A percentile compares a stretch with the other conserved stretches of the same genome.
Evolutionary conservation across 1,140 invertebrate species (phyloP).

Genomic region (Drosophila prosaltans): DNA sequence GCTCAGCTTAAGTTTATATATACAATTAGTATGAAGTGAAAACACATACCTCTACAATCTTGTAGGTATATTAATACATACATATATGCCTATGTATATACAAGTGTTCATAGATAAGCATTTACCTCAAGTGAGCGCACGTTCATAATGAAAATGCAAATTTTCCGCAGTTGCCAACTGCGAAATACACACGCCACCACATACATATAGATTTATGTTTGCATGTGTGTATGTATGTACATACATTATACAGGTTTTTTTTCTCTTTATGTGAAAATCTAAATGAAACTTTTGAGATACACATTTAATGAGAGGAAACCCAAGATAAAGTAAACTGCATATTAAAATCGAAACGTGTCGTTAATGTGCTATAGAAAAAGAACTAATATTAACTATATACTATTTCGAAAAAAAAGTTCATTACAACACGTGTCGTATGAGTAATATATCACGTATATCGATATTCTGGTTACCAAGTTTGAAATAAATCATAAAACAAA

Average conservation of each 20-base stretch:
- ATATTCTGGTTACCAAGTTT: neutral
- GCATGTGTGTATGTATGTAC: neutral
- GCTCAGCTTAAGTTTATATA: neutral
- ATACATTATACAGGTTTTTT: neutral
- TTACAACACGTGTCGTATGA: neutral
- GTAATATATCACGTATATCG: neutral
- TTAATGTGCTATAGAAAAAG: too few species aligned
- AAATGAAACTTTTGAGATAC: too few species aligned
- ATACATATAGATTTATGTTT: constrained; percentile 12
- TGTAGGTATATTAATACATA: neutral
- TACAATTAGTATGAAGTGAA: neutral
- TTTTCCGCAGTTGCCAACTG: constrained; percentile 55
- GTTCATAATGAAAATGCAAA: constrained; percentile 66
- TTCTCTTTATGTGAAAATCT: neutral
- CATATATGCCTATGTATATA: neutral
- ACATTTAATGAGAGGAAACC: too few species aligned
- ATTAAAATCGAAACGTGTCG: too few species aligned
- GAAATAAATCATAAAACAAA: neutral
- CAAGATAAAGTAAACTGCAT: too few species aligned
- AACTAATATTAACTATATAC: too few species aligned
- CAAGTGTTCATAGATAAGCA: constrained; percentile 13
- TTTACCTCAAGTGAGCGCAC: neutral
- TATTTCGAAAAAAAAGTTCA: too few species aligned
- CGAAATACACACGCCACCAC: constrained; percentile 15
- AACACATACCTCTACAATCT: too few species aligned